Base-by-base conservation (phyloP, 1,140 invertebrate species). In the Yoshiicerus persimilis region DNA sequence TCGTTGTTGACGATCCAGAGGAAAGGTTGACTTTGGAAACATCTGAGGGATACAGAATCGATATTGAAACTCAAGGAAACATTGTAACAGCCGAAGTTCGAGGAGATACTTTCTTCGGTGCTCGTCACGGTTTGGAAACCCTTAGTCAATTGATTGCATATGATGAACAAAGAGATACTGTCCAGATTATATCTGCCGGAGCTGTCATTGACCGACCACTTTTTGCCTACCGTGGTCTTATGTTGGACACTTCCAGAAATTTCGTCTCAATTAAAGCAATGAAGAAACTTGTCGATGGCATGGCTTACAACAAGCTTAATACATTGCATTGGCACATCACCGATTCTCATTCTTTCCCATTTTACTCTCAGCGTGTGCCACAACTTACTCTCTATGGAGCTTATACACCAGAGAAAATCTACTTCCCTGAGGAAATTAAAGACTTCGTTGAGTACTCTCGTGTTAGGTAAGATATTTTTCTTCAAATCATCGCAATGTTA, bases 301-400 rank as follows among this genome's bases (percentile, higher is more conserved):
- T 92, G 92, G 87, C 92, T 13, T 91, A 91, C 89, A 92, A 91
- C 85, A 92, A 92, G 86, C 89, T 92, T 2, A 92, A 92, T 87
- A 91, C 91, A 11, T 90, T 92, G 47, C 92, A 92, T 86, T 92
- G 92, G 92, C 92, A 92, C 88, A 91, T 92, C 56, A 92, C 92
- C 6, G 92, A 92, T 87, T 91, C 92, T 10, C 92, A 92, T 84
- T 92, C 91, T 62, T 92, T 92, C 91, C 92, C 92, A 25, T 91
- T 92, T 77, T 91, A 91, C 77, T 91, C 92, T 11, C 87, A 91
- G 25, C 89, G 89, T 66, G 90, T 92, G 6, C 92, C 92, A 20
- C 90, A 92, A 62, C 88, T 92, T 88, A 90, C 92, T n/a, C 86
- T 91, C 11, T 92, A 92, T 86, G 92, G 92, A 36, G 91, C 92